Percentiles rank a stretch among this genome's conserved stretches.
Conservation (phyloP, 2,113 vertebrate genomes). For the Charadrius vociferus region DNA sequence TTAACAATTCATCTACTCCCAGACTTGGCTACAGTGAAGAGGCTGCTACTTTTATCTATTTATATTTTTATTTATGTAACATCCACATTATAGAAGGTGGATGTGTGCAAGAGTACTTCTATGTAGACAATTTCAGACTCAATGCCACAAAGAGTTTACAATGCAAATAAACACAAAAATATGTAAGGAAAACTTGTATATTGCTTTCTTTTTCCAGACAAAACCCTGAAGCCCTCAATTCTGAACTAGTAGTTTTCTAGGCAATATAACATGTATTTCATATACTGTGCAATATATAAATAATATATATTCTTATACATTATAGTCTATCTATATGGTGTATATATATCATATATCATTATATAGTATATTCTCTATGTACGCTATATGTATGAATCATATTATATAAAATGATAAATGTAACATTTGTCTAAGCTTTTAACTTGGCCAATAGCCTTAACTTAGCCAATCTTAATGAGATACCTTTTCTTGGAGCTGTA, state of each 20-base stretch:
- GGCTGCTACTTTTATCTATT: background rate
- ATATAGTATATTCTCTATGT: too few relatives aligned
- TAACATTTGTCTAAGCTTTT: background rate
- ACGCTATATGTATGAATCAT: background rate
- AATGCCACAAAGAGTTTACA: background rate
- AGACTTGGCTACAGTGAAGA: background rate
- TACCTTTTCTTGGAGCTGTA: background rate
- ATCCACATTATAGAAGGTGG: background rate
- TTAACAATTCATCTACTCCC: constrained; percentile 31
- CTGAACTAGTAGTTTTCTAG: background rate
- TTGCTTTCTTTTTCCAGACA: background rate
- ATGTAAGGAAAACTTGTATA: background rate
- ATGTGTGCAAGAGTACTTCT: background rate
- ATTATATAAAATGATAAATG: too few relatives aligned
- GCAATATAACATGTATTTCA: background rate
- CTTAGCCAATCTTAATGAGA: background rate
- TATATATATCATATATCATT: too few relatives aligned
- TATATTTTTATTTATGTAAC: background rate
- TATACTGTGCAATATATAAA: background rate
- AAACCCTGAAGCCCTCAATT: background rate
- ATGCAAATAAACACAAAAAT: background rate
- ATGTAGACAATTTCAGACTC: background rate
- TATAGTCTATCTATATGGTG: background rate
- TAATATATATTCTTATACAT: background rate
- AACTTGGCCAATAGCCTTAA: background rate